Percentiles rank a stretch among this genome's conserved stretches.
Evolutionary conservation across 2,888 invertebrate species (phyloP).

Genomic region (Sesia bembeciformis): DNA sequence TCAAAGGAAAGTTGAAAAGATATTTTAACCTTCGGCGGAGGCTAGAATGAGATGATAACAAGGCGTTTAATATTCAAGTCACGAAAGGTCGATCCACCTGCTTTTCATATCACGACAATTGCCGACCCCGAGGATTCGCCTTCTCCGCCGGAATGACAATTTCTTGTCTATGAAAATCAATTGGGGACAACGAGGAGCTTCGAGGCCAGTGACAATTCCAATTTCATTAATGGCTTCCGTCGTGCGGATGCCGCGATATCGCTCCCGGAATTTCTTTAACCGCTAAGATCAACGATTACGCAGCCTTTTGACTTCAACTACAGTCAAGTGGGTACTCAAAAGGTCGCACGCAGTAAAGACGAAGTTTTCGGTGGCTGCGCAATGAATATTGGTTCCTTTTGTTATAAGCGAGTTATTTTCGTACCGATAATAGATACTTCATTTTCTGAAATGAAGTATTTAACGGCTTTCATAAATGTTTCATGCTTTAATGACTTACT

Average conservation of each 20-base stretch:
- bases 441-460: too few species aligned
- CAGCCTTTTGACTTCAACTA: neutral
- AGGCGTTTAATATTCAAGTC: conserved; percentile 61
- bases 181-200: conserved; percentile 41
- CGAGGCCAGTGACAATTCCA: conserved; percentile 49
- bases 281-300: neutral
- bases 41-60: conserved; percentile 60
- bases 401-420: too few species aligned
- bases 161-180: conserved; percentile 66
- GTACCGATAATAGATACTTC: too few species aligned
- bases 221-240: conserved; percentile 63
- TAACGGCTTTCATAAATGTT: too few species aligned
- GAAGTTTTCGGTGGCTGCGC: too few species aligned
- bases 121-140: conserved; percentile 56
- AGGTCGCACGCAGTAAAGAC: neutral
- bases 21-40: conserved; percentile 53
- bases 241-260: conserved; percentile 30
- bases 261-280: conserved; percentile 9
- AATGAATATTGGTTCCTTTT: too few species aligned
- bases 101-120: conserved; percentile 71
- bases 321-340: neutral
- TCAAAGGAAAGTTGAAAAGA: conserved; percentile 38
- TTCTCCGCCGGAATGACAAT: conserved; percentile 58
- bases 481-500: too few species aligned
- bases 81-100: conserved; percentile 63